These are phyloP conservation scores for Apantesis nais DNA, from an alignment of 2,888 invertebrate species.

Conservation along the genomic window DNA sequence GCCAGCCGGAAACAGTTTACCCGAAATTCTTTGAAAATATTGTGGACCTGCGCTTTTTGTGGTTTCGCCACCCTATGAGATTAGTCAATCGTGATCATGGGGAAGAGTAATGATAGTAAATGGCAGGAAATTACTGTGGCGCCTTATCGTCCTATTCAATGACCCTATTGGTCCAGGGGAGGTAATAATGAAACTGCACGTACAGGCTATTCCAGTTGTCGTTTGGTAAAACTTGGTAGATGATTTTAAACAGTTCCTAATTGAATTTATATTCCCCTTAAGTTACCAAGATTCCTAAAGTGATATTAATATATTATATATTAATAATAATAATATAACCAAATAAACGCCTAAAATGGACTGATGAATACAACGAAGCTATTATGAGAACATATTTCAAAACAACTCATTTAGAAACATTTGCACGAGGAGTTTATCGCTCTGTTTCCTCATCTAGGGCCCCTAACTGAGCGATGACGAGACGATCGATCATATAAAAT, in stretches of 20 bases:
- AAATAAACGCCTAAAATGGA: no score
- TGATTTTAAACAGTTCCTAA: slow-evolving; percentile 15
- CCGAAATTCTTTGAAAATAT: slow-evolving; percentile 34
- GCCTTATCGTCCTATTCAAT: slow-evolving; percentile 84
- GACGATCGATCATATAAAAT: no score
- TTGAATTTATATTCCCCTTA: slow-evolving; percentile 2
- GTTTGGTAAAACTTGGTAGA: slow-evolving; percentile 52
- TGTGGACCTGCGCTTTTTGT: slow-evolving; percentile 40
- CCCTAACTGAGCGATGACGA: no score
- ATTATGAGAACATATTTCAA: no score
- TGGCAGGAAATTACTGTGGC: slow-evolving; percentile 82
- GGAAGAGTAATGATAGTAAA: slow-evolving; percentile 80
- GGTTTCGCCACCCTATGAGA: slow-evolving; percentile 43
- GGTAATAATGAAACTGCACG: slow-evolving; percentile 83
- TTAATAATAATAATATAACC: background rate
- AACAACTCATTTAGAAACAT: no score
- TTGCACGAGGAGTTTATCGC: no score
- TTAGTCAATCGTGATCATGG: slow-evolving; percentile 70
- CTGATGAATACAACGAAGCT: no score
- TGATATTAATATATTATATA: background rate
- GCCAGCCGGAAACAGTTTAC: slow-evolving; percentile 45
- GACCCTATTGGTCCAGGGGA: slow-evolving; percentile 73
- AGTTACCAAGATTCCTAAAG: background rate
- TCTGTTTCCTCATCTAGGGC: no score
- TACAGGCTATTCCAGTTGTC: slow-evolving; percentile 52